Conservation (phyloP, 2,113 vertebrate genomes). For the Quiscalus mexicanus region DNA sequence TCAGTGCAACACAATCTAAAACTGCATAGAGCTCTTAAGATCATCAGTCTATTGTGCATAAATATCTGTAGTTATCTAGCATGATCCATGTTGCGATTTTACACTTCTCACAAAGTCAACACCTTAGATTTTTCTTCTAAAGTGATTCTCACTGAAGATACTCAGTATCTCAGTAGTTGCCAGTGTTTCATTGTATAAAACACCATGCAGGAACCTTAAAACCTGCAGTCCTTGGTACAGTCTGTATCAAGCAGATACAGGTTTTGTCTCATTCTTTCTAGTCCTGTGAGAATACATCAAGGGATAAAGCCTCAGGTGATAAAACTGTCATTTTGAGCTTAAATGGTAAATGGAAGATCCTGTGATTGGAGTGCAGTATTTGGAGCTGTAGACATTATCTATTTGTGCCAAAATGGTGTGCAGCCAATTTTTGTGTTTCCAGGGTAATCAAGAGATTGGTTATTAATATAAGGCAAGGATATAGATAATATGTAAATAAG, state of each 20-base stretch:
- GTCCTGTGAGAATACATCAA: background rate
- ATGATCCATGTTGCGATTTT: background rate
- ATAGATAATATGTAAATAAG: background rate
- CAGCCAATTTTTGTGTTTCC: background rate
- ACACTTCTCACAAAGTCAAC: background rate
- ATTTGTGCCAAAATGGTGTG: background rate
- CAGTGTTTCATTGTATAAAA: background rate
- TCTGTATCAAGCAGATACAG: background rate
- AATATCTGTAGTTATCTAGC: background rate
- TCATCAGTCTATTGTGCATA: background rate
- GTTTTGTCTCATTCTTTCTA: background rate
- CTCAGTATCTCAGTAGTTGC: background rate
- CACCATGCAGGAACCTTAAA: background rate
- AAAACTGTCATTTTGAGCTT: background rate
- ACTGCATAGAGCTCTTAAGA: background rate
- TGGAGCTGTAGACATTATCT: background rate
- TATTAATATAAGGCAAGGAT: background rate
- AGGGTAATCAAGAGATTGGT: background rate
- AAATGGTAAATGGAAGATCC: background rate
- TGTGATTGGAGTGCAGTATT: background rate
- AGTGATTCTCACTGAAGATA: background rate
- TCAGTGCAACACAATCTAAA: background rate
- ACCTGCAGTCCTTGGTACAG: background rate
- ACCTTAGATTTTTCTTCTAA: background rate
- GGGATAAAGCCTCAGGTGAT: background rate